Conservation (phyloP, 2,113 vertebrate genomes). For the Albula glossodonta region DNA sequence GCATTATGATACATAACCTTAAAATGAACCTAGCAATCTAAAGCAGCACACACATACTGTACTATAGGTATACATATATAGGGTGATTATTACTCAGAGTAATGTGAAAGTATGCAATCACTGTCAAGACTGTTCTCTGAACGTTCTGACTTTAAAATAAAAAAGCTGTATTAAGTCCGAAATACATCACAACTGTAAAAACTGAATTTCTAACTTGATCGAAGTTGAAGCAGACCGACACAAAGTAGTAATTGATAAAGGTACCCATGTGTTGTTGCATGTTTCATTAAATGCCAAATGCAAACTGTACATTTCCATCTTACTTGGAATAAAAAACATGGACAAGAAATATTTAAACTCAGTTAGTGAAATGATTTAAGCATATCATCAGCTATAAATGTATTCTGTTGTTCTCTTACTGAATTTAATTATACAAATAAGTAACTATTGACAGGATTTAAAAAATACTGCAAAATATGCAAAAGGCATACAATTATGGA, state of each 20-base stretch:
- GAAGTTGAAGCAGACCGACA: background rate
- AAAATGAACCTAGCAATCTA: constrained; percentile 16
- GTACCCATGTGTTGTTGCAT: background rate
- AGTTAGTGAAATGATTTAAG: constrained; percentile 8
- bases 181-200: background rate
- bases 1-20: constrained; percentile 21
- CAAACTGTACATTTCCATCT: constrained; percentile 16
- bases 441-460: background rate
- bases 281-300: constrained; percentile 16
- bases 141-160: background rate
- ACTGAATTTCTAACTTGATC: background rate
- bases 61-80: constrained; percentile 35
- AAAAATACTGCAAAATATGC: background rate
- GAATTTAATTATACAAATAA: background rate
- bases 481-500: background rate
- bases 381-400: background rate
- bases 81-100: background rate
- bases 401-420: background rate
- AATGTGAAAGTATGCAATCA: constrained; percentile 10
- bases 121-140: constrained; percentile 14
- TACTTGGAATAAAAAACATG: background rate
- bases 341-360: background rate
- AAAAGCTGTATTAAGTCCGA: constrained; percentile 9
- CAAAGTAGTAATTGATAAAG: background rate
- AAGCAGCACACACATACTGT: constrained; percentile 27